Percentiles rank a stretch among this genome's conserved stretches.
phyloP scores from a whole-genome alignment of 2,113 vertebrate species.

The Oenanthe oenanthe region DNA sequence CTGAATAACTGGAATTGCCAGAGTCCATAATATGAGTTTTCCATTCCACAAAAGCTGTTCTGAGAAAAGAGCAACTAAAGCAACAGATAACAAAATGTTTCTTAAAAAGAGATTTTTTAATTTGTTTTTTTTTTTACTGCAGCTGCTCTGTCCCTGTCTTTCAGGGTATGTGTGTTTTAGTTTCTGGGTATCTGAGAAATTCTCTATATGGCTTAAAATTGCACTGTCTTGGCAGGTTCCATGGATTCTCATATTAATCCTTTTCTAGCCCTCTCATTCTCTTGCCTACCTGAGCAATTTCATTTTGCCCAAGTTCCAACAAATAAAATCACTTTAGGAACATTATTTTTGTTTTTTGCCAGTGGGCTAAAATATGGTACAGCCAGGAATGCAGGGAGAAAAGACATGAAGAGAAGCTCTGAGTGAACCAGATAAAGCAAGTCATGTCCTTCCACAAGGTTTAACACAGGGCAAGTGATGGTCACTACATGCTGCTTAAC shows the following conservation, averaged over 20 bases:
- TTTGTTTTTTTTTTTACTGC: background rate
- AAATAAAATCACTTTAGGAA: background rate
- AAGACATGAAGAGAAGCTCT: background rate
- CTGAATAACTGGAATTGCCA: background rate
- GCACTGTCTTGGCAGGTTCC: background rate
- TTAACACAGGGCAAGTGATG: background rate
- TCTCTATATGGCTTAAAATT: background rate
- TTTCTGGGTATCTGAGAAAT: background rate
- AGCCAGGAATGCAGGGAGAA: background rate
- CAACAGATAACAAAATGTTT: background rate
- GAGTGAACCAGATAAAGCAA: background rate
- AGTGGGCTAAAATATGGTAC: background rate
- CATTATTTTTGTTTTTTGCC: background rate
- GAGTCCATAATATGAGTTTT: background rate
- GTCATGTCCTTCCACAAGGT: background rate
- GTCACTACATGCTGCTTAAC: background rate
- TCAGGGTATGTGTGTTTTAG: background rate
- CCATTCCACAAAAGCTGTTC: background rate
- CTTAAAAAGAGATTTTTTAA: background rate
- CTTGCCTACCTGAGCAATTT: background rate
- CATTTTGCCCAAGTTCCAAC: background rate
- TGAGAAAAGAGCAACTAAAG: background rate
- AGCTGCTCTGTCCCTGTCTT: background rate
- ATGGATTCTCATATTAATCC: background rate
- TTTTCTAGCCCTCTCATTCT: background rate